Base-by-base conservation (phyloP, 2,797 vertebrate genomes). In the Eidolon dupreanum region DNA sequence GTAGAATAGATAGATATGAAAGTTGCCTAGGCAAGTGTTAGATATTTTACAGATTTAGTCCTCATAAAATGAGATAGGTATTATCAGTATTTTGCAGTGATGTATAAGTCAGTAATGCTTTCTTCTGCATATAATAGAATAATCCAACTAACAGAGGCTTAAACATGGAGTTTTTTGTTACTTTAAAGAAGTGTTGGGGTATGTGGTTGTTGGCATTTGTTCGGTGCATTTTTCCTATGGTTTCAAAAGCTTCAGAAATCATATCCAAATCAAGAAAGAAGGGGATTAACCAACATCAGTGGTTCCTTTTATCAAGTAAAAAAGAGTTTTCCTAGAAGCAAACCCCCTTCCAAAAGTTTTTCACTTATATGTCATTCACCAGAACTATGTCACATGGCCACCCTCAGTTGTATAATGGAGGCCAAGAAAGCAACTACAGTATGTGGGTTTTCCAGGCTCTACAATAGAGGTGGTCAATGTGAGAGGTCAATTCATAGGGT, bases 71-170 rank as follows among this genome's bases (percentile, higher is more conserved):
- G 7, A 88, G 36, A 31, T 75, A 36, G 12, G 33, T 57, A 77
- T 65, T 66, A 63, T 36, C 61, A 73, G 49, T 28, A 78, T 61
- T 94, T 66, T 78, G 16, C 55, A 84, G 53, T 51, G 41, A 90
- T 46, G 24, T 10, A 3, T 49, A 82, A 9, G 2, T 92, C 71
- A 93, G 43, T 49, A 77, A 68, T 73, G 41, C 15, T 73, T 89
- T 93, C 53, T 74, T 74, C 31, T 84, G 65, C 36, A 96, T 90
- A 88, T 66, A 57, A 82, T 16, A 53, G 22, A 94, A 46, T 86
- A 81, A 74, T 57, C 33, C 61, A 77, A 81, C 65, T 79, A 59
- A 88, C 68, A 90, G n/a, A 46, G 41, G 8, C 19, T 57, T 92
- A 24, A 70, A 77, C 19, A 57, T 49, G 70, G 10, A 17, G 12